Evolutionary conservation across 2,888 invertebrate genomes (phyloP).

Genomic region (Pemphredon lugubris): DNA sequence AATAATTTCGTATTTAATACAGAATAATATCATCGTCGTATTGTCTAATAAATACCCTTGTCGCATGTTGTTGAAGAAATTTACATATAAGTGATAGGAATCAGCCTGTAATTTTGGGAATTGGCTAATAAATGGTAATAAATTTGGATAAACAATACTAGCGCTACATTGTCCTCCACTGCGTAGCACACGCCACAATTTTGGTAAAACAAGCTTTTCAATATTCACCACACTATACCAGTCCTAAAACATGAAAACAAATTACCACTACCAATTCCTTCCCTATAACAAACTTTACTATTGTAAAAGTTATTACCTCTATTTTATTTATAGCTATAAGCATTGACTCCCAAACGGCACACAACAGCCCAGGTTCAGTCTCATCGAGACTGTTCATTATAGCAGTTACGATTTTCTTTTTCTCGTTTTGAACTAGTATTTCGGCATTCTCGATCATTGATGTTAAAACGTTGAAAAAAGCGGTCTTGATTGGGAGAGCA

Average conservation of each 20-base stretch:
- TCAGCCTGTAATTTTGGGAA: slow-evolving; percentile 83
- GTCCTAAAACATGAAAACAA: slow-evolving; percentile 81
- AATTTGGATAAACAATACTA: slow-evolving; percentile 86
- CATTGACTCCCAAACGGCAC: slow-evolving; percentile 89
- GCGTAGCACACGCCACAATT: slow-evolving; percentile 86
- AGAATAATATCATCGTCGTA: not conserved
- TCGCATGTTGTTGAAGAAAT: slow-evolving; percentile 87
- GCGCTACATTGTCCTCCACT: slow-evolving; percentile 91
- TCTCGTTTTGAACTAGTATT: slow-evolving; percentile 83
- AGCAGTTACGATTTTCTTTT: slow-evolving; percentile 83
- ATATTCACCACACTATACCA: slow-evolving; percentile 88
- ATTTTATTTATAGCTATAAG: slow-evolving; percentile 84
- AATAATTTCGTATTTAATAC: not conserved
- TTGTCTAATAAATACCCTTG: slow-evolving; percentile 82
- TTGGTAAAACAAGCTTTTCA: slow-evolving; percentile 88
- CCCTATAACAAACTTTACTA: not conserved
- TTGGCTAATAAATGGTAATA: slow-evolving; percentile 89
- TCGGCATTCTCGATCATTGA: slow-evolving; percentile 84
- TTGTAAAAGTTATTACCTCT: slow-evolving; percentile 79
- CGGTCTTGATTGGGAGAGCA: slow-evolving; percentile 82
- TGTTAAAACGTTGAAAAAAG: slow-evolving; percentile 87
- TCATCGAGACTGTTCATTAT: slow-evolving; percentile 87
- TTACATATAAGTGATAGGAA: slow-evolving; percentile 83
- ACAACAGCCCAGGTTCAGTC: slow-evolving; percentile 85
- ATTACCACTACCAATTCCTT: slow-evolving; percentile 2